Conservation (phyloP, 2,888 invertebrate genomes). For the Eupeodes luniger region DNA sequence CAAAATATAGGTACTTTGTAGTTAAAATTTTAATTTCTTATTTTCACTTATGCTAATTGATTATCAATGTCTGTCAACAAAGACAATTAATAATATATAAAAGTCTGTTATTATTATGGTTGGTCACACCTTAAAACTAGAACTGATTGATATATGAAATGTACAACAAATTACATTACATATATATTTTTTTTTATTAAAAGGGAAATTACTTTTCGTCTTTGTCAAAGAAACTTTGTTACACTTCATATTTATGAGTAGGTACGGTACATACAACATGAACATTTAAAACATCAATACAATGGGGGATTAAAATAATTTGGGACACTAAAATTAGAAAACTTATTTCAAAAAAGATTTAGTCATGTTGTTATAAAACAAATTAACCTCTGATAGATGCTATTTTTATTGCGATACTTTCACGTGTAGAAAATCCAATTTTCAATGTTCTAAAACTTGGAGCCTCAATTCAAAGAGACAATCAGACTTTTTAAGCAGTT, state of each 20-base stretch:
- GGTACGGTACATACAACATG: not conserved
- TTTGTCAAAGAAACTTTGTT: not conserved
- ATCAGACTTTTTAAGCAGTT: too few relatives aligned
- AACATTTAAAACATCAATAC: not conserved
- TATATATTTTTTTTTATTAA: not conserved
- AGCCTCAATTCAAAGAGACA: too few relatives aligned
- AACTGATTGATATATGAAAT: too few relatives aligned
- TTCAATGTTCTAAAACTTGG: too few relatives aligned
- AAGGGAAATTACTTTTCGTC: not conserved
- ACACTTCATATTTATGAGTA: not conserved
- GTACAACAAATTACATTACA: too few relatives aligned
- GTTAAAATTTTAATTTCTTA: not conserved
- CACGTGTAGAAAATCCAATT: too few relatives aligned
- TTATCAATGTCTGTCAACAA: slow-evolving; percentile 11
- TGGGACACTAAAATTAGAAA: too few relatives aligned
- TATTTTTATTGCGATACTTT: too few relatives aligned
- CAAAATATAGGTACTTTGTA: not conserved
- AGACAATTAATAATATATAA: not conserved
- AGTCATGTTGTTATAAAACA: too few relatives aligned
- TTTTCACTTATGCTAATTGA: slow-evolving; percentile 30
- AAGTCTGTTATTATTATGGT: not conserved
- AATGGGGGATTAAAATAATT: not conserved
- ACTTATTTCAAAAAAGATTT: too few relatives aligned
- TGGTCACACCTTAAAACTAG: not conserved
- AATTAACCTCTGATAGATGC: too few relatives aligned